Percentiles rank a stretch among this genome's conserved stretches.
These are phyloP conservation scores for Acleris laterana DNA, from an alignment of 2,888 invertebrate species.

Conservation along the genomic window DNA sequence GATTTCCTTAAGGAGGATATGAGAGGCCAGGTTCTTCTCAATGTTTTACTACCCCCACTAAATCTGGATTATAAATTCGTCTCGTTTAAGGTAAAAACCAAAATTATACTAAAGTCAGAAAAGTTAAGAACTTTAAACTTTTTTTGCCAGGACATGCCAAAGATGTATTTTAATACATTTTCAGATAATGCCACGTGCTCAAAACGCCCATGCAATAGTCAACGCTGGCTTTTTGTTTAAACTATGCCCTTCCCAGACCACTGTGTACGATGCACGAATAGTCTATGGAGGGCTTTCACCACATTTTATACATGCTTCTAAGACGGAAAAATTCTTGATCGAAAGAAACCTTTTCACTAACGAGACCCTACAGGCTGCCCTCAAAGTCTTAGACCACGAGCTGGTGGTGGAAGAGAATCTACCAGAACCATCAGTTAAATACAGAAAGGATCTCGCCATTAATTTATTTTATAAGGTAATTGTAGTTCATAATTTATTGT, in stretches of 20 bases:
- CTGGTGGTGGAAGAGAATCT: conserved; percentile 57
- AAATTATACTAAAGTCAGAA: not conserved
- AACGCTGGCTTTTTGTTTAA: conserved; percentile 89
- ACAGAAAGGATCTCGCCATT: conserved; percentile 85
- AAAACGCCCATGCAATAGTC: conserved; percentile 90
- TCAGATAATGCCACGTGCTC: conserved; percentile 89
- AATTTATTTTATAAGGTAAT: conserved; percentile 86
- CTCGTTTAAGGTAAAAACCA: conserved; percentile 43
- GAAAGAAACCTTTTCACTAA: conserved; percentile 72
- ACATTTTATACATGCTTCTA: conserved; percentile 70
- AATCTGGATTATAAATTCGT: conserved; percentile 40
- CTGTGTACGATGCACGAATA: conserved; percentile 75
- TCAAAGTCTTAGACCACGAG: conserved; percentile 55
- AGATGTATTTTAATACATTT: conserved; percentile 33
- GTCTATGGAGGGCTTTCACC: conserved; percentile 85
- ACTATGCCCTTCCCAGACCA: conserved; percentile 66
- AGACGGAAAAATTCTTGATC: conserved; percentile 77
- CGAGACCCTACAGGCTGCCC: conserved; percentile 65
- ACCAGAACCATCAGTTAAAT: conserved; percentile 83
- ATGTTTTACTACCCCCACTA: conserved; percentile 45
- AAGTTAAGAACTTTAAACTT: too few species aligned
- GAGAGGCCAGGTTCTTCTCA: conserved; percentile 60
- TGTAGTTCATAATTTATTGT: not conserved
- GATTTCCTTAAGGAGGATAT: conserved; percentile 58
- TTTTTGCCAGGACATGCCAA: too few species aligned